phyloP scores from a whole-genome alignment of 2,888 invertebrate species.

The Drosophila mimica region DNA sequence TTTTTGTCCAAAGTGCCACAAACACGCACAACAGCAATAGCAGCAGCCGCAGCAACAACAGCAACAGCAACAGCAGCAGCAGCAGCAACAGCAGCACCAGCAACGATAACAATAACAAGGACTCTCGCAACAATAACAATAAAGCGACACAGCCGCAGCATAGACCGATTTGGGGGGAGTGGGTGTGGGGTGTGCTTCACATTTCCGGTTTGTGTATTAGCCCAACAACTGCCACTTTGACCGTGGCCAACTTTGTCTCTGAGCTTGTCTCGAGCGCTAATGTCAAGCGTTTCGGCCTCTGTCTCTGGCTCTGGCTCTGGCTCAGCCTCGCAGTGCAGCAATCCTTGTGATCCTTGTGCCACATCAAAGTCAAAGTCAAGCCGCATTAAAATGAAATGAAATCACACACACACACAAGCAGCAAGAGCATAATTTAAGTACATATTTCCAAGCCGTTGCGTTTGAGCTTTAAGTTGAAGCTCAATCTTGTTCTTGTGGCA shows the following conservation, averaged over 20 bases:
- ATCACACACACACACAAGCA: not conserved
- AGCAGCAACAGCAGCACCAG: conserved; percentile 25
- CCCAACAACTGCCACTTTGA: conserved; percentile 52
- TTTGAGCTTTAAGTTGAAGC: conserved; percentile 42
- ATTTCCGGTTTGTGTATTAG: conserved; percentile 62
- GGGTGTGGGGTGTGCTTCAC: conserved; percentile 3
- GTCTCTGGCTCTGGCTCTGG: conserved; percentile 7
- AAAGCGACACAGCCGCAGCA: conserved; percentile 55
- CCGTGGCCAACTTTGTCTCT: conserved; percentile 40
- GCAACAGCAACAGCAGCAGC: conserved; percentile 35
- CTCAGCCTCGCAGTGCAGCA: conserved; percentile 14
- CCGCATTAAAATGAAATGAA: conserved; percentile 17
- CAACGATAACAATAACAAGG: conserved; percentile 60
- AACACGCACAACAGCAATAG: conserved; percentile 62
- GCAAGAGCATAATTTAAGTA: conserved; percentile 3
- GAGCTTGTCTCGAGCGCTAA: conserved; percentile 37
- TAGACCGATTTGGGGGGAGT: not conserved
- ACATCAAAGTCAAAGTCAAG: conserved; percentile 67
- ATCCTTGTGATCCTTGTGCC: conserved; percentile 45
- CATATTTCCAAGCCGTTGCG: conserved; percentile 30
- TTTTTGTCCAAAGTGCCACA: conserved; percentile 81
- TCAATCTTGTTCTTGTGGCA: conserved; percentile 49
- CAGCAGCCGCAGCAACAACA: conserved; percentile 23
- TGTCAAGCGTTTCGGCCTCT: conserved; percentile 44
- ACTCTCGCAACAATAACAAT: conserved; percentile 68